Evolutionary conservation across 2,888 invertebrate genomes (phyloP).

Genomic region (Tuta absoluta): DNA sequence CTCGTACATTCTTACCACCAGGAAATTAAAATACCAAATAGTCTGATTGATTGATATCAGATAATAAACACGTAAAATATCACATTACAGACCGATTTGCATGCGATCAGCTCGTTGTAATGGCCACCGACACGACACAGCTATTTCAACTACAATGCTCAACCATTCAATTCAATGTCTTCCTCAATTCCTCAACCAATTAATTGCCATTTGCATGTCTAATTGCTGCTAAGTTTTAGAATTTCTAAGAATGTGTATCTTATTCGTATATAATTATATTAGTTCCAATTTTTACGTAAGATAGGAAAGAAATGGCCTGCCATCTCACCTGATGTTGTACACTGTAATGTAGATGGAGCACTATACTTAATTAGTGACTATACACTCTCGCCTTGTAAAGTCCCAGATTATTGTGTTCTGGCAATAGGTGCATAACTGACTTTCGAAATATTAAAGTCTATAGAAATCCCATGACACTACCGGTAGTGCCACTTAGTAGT

Average conservation of each 20-base stretch:
- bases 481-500: too few relatives aligned
- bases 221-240: slow-evolving; percentile 23
- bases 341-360: too few relatives aligned
- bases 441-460: too few relatives aligned
- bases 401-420: too few relatives aligned
- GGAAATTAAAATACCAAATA: background rate
- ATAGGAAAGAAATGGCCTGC: background rate
- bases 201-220: slow-evolving; percentile 24
- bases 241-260: background rate
- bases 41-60: slow-evolving; percentile 7
- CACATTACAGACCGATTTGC: slow-evolving; percentile 12
- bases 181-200: slow-evolving; percentile 23
- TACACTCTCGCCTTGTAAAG: too few relatives aligned
- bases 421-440: too few relatives aligned
- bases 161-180: background rate
- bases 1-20: background rate
- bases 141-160: slow-evolving; percentile 19
- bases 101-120: background rate
- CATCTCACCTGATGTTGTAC: too few relatives aligned
- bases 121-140: slow-evolving; percentile 14
- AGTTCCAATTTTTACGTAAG: too few relatives aligned
- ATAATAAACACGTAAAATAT: slow-evolving; percentile 19
- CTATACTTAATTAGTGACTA: too few relatives aligned
- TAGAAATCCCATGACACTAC: too few relatives aligned
- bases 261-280: too few relatives aligned